A percentile compares a stretch with the other conserved stretches of the same genome.
phyloP scores from a whole-genome alignment of 2,797 vertebrate genomes.

The Cacajao melanocephalus region DNA sequence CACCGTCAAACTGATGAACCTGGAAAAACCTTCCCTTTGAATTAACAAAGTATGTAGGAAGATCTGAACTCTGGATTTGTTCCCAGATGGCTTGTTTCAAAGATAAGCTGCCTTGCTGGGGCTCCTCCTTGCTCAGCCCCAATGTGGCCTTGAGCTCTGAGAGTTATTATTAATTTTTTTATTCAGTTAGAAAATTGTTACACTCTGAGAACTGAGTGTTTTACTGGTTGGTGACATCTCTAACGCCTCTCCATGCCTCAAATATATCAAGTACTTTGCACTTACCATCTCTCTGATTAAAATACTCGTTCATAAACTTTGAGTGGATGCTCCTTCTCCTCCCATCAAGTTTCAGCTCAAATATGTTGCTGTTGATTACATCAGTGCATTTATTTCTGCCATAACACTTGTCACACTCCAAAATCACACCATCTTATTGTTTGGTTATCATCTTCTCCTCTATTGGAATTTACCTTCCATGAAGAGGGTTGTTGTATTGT shows the following conservation, averaged over 20 bases:
- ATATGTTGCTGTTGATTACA: neutral
- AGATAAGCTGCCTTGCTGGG: neutral
- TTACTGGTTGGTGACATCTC: neutral
- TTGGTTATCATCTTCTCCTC: neutral
- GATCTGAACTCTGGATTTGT: neutral
- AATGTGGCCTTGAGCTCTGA: neutral
- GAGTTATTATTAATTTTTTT: neutral
- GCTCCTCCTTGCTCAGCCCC: neutral
- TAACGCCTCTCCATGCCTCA: neutral
- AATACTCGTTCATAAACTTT: neutral
- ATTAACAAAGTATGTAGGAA: neutral
- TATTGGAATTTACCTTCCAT: neutral
- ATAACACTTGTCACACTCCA: neutral
- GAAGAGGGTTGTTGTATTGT: neutral
- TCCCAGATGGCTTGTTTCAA: neutral
- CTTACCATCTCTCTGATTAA: neutral
- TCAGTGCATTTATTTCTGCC: neutral
- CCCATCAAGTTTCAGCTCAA: neutral
- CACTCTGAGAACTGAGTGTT: neutral
- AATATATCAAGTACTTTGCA: neutral
- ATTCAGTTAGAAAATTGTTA: neutral
- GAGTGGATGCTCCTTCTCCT: neutral
- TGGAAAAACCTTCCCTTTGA: neutral
- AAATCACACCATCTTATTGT: neutral
- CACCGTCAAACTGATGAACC: neutral